phyloP scores from a whole-genome alignment of 2,888 invertebrate species.

The Diarsia brunnea region DNA sequence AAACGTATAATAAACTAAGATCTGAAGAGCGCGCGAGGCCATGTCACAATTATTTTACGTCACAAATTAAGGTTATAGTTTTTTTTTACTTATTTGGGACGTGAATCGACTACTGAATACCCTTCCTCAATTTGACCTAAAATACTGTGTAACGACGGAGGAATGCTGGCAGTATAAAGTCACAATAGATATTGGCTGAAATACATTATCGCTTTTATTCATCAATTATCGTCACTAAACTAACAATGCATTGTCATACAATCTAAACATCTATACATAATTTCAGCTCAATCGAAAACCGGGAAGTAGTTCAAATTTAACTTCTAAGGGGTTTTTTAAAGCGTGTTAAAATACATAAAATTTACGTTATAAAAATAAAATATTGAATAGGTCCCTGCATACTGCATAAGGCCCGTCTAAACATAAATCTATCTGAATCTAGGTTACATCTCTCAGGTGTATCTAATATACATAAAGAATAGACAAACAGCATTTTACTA shows the following conservation, averaged over 20 bases:
- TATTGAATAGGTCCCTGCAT: constrained; percentile 23
- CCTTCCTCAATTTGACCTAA: too few relatives aligned
- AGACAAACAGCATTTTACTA: constrained; percentile 14
- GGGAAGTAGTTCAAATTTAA: too few relatives aligned
- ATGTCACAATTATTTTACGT: too few relatives aligned
- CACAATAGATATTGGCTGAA: not conserved
- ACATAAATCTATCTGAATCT: constrained; percentile 57
- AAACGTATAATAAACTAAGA: too few relatives aligned
- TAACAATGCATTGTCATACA: not conserved
- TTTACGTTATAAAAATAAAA: constrained; percentile 32
- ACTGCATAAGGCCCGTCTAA: constrained; percentile 36
- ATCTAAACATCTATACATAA: too few relatives aligned
- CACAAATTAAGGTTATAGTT: too few relatives aligned
- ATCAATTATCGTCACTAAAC: not conserved
- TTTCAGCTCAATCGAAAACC: too few relatives aligned
- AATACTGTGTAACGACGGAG: not conserved
- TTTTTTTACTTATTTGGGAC: too few relatives aligned
- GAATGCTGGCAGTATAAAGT: not conserved
- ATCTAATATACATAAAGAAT: constrained; percentile 52
- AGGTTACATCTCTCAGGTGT: constrained; percentile 59
- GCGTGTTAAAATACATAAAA: constrained; percentile 16
- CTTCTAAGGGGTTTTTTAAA: too few relatives aligned
- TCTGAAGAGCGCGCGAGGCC: too few relatives aligned
- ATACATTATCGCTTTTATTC: not conserved
- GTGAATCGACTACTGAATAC: too few relatives aligned